phyloP scores from a whole-genome alignment of 2,888 invertebrate genomes.

The Orgyia antiqua region DNA sequence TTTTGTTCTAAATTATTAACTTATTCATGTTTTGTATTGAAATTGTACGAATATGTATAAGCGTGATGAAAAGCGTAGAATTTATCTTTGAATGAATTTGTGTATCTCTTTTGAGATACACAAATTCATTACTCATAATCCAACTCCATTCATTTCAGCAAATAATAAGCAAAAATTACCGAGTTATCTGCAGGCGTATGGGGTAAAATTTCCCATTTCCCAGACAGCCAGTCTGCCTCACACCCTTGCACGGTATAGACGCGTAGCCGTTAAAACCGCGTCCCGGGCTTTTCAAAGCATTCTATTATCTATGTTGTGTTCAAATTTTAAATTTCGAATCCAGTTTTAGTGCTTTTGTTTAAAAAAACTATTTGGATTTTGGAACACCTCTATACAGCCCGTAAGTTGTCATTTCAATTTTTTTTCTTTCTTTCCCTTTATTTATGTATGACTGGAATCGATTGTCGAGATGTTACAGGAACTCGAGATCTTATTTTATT shows the following conservation, averaged over 20 bases:
- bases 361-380: conserved; percentile 25
- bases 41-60: too few relatives aligned
- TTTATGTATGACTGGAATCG: conserved; percentile 12
- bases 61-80: too few relatives aligned
- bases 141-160: too few relatives aligned
- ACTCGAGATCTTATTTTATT: neutral
- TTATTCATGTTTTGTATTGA: too few relatives aligned
- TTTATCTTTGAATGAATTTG: too few relatives aligned
- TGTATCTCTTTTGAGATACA: too few relatives aligned
- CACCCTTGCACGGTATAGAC: conserved; percentile 18
- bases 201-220: conserved; percentile 15
- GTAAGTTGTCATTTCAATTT: conserved; percentile 15
- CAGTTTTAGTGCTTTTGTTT: conserved; percentile 15
- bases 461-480: conserved; percentile 8
- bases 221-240: conserved; percentile 21
- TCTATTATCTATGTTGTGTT: conserved; percentile 20
- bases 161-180: conserved; percentile 13
- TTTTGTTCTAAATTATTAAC: too few relatives aligned
- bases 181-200: conserved; percentile 12
- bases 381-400: conserved; percentile 11
- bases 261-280: conserved; percentile 11
- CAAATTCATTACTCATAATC: too few relatives aligned
- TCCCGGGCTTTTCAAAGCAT: conserved; percentile 26
- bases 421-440: conserved; percentile 1
- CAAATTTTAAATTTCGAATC: conserved; percentile 14